phyloP scores from a whole-genome alignment of 2,888 invertebrate species.

The Branchipolynoe longqiensis region DNA sequence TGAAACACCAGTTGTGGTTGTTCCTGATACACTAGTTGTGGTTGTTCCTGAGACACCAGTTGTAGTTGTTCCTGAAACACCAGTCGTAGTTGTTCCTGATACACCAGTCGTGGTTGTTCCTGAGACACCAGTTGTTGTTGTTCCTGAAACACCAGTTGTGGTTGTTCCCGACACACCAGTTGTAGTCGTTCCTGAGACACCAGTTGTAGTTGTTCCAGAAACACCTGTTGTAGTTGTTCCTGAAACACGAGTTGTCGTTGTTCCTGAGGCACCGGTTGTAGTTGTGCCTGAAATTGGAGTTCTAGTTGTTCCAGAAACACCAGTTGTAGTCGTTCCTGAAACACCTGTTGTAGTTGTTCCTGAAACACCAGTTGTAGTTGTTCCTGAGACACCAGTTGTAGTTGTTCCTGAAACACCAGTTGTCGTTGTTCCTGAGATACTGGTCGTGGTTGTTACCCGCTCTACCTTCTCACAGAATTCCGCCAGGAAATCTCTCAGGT shows the following conservation, averaged over 20 bases:
- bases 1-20: background rate
- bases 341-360: too few relatives aligned
- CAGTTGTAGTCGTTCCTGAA: too few relatives aligned
- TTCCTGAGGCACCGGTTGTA: background rate
- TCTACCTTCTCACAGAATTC: slow-evolving; percentile 28
- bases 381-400: too few relatives aligned
- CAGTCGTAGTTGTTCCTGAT: background rate
- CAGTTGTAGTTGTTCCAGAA: background rate
- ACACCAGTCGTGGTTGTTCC: background rate
- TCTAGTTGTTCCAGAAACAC: too few relatives aligned
- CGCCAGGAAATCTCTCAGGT: slow-evolving; percentile 1
- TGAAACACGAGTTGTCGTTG: background rate
- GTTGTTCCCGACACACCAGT: slow-evolving; percentile 1
- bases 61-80: background rate
- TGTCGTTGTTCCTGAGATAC: too few relatives aligned
- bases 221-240: background rate
- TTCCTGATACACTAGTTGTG: background rate
- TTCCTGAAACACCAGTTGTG: background rate
- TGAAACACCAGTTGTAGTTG: too few relatives aligned
- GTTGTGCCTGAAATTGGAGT: too few relatives aligned
- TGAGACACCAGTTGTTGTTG: background rate
- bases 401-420: too few relatives aligned
- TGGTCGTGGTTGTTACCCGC: background rate
- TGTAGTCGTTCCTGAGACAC: background rate
- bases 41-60: slow-evolving; percentile 8